Evolutionary conservation across 2,113 vertebrate species (phyloP).

Genomic region (Progne subis): DNA sequence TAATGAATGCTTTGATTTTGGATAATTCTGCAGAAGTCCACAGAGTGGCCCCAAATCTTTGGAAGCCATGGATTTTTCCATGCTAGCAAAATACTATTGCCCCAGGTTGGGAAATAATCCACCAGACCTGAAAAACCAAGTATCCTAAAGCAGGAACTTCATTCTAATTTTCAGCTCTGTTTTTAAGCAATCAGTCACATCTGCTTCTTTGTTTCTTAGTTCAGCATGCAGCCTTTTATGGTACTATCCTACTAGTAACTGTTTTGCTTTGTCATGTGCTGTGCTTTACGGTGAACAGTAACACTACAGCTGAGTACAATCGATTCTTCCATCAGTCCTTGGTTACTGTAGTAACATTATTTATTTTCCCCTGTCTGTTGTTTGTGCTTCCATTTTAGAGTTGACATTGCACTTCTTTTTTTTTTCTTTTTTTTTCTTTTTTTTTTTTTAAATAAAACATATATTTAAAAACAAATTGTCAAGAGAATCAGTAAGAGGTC

Average conservation of each 20-base stretch:
- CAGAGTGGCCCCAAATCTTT: conserved; percentile 61
- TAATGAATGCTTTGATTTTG: conserved; percentile 33
- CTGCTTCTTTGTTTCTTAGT: conserved; percentile 78
- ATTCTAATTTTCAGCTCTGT: conserved; percentile 71
- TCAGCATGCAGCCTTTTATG: conserved; percentile 79
- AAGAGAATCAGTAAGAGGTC: conserved; percentile 67
- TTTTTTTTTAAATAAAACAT: conserved; percentile 73
- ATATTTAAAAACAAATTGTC: conserved; percentile 70
- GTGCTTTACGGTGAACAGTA: conserved; percentile 78
- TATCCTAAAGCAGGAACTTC: conserved; percentile 72
- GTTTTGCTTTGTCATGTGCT: conserved; percentile 75
- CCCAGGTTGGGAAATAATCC: conserved; percentile 54
- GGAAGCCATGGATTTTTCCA: conserved; percentile 37
- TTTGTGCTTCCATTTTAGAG: conserved; percentile 76
- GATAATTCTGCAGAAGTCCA: conserved; percentile 59
- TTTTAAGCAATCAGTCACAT: conserved; percentile 73
- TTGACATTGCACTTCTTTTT: conserved; percentile 75
- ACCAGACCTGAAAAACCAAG: conserved; percentile 57
- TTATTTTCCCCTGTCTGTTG: conserved; percentile 76
- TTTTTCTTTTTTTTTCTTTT: neutral
- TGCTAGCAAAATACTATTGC: conserved; percentile 54
- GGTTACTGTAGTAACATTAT: conserved; percentile 78
- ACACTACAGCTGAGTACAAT: conserved; percentile 80
- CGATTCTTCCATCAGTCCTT: conserved; percentile 73
- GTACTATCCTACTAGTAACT: conserved; percentile 76